phyloP scores from a whole-genome alignment of 2,888 invertebrate genomes.

The Acronicta alni region DNA sequence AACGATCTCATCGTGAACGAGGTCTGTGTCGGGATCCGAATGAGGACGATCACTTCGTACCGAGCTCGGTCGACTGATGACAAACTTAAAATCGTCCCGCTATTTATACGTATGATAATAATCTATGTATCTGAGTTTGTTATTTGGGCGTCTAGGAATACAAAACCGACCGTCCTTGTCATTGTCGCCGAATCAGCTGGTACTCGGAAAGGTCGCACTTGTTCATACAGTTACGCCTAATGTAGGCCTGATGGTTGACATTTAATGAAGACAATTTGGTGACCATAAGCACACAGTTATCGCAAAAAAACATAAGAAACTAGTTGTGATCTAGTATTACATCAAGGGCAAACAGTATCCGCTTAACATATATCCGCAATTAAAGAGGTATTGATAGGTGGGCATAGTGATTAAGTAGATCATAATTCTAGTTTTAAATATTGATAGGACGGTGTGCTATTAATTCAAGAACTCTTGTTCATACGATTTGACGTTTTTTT shows the following conservation, averaged over 20 bases:
- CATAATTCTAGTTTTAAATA: constrained; percentile 17
- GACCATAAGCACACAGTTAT: constrained; percentile 40
- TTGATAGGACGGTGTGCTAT: constrained; percentile 28
- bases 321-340: constrained; percentile 60
- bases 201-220: constrained; percentile 49
- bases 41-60: constrained; percentile 78
- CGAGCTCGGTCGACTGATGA: constrained; percentile 73
- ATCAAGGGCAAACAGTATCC: constrained; percentile 64
- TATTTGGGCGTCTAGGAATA: constrained; percentile 61
- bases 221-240: constrained; percentile 44
- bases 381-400: constrained; percentile 38
- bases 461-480: constrained; percentile 12
- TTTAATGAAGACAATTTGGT: constrained; percentile 59
- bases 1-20: constrained; percentile 79
- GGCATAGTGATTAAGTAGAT: constrained; percentile 15
- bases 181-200: constrained; percentile 65
- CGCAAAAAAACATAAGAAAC: constrained; percentile 56
- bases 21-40: constrained; percentile 74
- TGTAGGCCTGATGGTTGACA: constrained; percentile 62
- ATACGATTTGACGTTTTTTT: too few species aligned
- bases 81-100: constrained; percentile 58
- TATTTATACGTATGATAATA: constrained; percentile 79
- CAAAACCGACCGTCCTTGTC: constrained; percentile 69
- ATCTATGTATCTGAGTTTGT: constrained; percentile 67
- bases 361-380: constrained; percentile 62